Conservation (phyloP, 37 sponge, comb jelly and placozoan species). For the Ianthella basta region DNA sequence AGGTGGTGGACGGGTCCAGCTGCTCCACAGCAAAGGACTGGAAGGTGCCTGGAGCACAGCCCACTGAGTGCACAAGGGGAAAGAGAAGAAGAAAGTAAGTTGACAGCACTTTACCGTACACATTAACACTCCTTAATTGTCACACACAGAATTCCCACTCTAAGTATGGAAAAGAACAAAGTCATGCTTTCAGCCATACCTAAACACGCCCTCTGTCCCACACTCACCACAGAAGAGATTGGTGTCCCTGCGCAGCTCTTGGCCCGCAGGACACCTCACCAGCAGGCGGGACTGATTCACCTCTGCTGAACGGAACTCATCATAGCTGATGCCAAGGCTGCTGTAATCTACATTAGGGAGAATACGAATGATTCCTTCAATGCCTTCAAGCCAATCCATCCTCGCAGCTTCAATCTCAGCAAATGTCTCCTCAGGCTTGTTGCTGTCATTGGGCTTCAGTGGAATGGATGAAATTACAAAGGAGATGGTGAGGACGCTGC, state of each 20-base stretch:
- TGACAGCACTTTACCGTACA: neutral
- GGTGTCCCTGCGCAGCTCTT: neutral
- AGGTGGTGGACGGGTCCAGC: neutral
- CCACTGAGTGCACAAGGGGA: constrained; percentile 5
- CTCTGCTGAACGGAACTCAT: neutral
- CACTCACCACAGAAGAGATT: constrained; percentile 15
- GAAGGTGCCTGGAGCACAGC: constrained; percentile 23
- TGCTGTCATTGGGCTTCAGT: neutral
- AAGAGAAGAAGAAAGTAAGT: neutral
- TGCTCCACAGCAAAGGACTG: neutral
- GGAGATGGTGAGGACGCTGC: too few relatives aligned
- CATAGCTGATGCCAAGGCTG: neutral
- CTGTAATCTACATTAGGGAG: neutral
- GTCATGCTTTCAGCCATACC: neutral
- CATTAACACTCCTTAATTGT: neutral
- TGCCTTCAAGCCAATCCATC: neutral
- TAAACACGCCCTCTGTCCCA: too few relatives aligned
- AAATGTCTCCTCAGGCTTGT: neutral
- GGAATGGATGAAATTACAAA: neutral
- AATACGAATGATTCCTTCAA: neutral
- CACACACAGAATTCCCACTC: constrained; percentile 16
- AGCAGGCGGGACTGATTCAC: neutral
- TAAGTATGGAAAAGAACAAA: too few relatives aligned
- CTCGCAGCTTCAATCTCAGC: neutral
- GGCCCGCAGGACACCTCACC: neutral